These are phyloP conservation scores for Scleropages formosus DNA, from an alignment of 2,797 vertebrate species.

Conservation along the genomic window DNA sequence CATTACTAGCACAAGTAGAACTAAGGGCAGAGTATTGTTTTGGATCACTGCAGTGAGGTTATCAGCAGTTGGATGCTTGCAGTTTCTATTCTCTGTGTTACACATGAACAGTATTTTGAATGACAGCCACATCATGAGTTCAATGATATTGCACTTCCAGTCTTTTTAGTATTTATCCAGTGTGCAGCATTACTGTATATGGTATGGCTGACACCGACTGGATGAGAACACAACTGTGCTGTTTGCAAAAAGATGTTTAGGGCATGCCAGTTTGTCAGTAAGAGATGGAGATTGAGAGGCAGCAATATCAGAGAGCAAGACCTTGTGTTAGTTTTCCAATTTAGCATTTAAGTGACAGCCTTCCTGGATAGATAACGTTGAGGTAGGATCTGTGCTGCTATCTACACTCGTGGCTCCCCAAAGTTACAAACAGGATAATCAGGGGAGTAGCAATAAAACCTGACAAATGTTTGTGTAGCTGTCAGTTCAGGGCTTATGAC, in stretches of 20 bases:
- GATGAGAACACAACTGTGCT: neutral
- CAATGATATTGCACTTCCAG: no score
- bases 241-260: neutral
- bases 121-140: no score
- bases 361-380: neutral
- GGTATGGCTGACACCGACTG: no score
- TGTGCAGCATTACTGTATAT: no score
- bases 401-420: neutral
- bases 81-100: no score
- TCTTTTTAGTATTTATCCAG: no score
- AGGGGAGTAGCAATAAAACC: neutral
- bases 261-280: neutral
- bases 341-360: constrained; percentile 9
- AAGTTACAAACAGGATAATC: neutral
- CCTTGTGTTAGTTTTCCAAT: neutral
- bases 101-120: no score
- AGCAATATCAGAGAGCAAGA: constrained; percentile 7
- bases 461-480: constrained; percentile 16
- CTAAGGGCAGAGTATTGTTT: no score
- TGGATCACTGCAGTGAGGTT: no score
- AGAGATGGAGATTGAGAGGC: neutral
- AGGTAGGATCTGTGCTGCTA: constrained; percentile 1
- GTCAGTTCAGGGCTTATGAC: constrained; percentile 3
- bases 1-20: no score
- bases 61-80: no score